A percentile compares a stretch with the other conserved stretches of the same genome.
Conservation (phyloP, 1,140 invertebrate species). For the Leptinotarsa defecta region DNA sequence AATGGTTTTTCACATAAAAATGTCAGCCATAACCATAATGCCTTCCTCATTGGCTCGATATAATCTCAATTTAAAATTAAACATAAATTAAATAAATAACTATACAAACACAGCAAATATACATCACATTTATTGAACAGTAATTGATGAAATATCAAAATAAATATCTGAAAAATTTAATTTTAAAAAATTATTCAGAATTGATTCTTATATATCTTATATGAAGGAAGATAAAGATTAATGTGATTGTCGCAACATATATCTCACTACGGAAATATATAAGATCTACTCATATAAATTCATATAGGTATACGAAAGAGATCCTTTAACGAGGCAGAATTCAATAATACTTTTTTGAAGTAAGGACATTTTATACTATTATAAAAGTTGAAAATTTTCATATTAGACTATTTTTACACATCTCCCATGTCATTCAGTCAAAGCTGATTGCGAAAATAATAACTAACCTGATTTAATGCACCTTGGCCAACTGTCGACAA, state of each 20-base stretch:
- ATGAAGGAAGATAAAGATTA: background rate
- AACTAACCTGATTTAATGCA: too few relatives aligned
- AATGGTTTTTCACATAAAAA: too few relatives aligned
- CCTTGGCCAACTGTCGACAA: too few relatives aligned
- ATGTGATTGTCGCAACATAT: conserved; percentile 17
- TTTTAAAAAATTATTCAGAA: conserved; percentile 3
- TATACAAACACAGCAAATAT: too few relatives aligned
- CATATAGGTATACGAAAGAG: background rate
- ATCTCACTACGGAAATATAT: conserved; percentile 13
- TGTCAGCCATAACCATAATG: too few relatives aligned
- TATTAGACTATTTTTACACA: background rate
- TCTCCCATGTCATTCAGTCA: background rate
- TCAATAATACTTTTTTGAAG: background rate
- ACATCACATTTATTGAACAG: too few relatives aligned
- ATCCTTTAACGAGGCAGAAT: background rate
- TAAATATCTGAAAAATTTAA: background rate
- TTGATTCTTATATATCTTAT: background rate
- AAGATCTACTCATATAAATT: background rate
- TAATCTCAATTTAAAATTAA: too few relatives aligned
- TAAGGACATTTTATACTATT: background rate
- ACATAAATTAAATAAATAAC: too few relatives aligned
- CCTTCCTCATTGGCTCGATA: too few relatives aligned
- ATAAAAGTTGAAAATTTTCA: background rate
- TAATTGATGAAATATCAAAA: background rate
- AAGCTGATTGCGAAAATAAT: too few relatives aligned